Percentiles rank a stretch among this genome's conserved stretches.
phyloP scores from a whole-genome alignment of 2,113 vertebrate genomes.

The Rostratula benghalensis region DNA sequence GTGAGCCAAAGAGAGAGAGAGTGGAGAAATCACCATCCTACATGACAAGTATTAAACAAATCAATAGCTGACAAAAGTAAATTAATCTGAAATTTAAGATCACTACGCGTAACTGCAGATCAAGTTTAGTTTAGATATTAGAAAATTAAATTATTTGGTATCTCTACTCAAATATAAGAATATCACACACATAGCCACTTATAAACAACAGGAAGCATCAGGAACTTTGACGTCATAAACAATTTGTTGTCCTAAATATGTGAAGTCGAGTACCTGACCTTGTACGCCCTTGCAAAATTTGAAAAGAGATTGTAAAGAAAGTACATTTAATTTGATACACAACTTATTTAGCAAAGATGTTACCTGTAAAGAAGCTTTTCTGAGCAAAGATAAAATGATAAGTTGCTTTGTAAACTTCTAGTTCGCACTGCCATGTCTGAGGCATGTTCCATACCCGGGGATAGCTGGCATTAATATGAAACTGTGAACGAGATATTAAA shows the following conservation, averaged over 20 bases:
- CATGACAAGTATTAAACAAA: not conserved
- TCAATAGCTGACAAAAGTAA: not conserved
- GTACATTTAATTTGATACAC: not conserved
- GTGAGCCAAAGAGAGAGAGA: not conserved
- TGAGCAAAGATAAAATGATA: conserved; percentile 99
- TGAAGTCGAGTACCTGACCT: not conserved
- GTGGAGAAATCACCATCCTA: not conserved
- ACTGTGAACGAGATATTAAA: conserved; percentile 77
- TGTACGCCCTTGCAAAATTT: not conserved
- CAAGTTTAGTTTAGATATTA: not conserved
- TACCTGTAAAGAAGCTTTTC: conserved; percentile 98
- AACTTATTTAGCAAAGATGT: conserved; percentile 4
- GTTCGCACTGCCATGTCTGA: conserved; percentile 96
- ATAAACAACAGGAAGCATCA: not conserved
- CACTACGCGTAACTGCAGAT: not conserved
- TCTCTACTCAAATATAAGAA: not conserved
- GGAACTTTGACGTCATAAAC: not conserved
- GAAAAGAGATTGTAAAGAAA: not conserved
- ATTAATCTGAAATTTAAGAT: not conserved
- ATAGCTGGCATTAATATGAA: conserved; percentile 94
- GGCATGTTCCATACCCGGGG: conserved; percentile 97
- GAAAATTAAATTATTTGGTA: not conserved
- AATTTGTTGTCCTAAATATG: not conserved
- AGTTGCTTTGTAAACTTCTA: conserved; percentile 98
- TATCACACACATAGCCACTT: not conserved